A percentile compares a stretch with the other conserved stretches of the same genome.
These are phyloP conservation scores for Synanceia verrucosa DNA, from an alignment of 2,797 vertebrate genomes.

Conservation along the genomic window DNA sequence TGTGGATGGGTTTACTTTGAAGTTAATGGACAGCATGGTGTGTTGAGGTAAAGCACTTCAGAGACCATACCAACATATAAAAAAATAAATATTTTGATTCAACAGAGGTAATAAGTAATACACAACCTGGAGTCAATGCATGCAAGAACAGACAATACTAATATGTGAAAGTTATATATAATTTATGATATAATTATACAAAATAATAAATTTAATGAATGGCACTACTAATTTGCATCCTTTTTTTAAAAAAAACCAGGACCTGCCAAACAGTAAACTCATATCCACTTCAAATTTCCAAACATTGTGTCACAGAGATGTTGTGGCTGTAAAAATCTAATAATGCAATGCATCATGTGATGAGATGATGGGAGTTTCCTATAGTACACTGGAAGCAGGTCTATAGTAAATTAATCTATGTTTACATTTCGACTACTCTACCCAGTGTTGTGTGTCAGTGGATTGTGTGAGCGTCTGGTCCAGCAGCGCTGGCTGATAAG, in stretches of 20 bases:
- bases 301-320: background rate
- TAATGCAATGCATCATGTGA: conserved; percentile 12
- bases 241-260: too few relatives aligned
- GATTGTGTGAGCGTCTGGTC: background rate
- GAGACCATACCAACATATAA: too few relatives aligned
- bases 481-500: conserved; percentile 36
- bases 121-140: background rate
- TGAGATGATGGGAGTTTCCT: conserved; percentile 23
- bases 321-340: conserved; percentile 1
- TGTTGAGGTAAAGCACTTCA: conserved; percentile 12
- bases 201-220: background rate
- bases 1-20: too few relatives aligned
- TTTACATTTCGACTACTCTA: conserved; percentile 25
- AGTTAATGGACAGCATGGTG: too few relatives aligned
- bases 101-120: background rate
- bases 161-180: background rate
- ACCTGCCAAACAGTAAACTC: too few relatives aligned
- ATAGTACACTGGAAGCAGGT: conserved; percentile 16
- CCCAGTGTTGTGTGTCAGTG: background rate
- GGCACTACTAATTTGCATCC: too few relatives aligned
- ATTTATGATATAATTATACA: too few relatives aligned
- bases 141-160: background rate
- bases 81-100: too few relatives aligned
- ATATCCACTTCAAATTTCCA: conserved; percentile 6
- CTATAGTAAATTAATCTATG: conserved; percentile 46